These are phyloP conservation scores for Chauna torquata DNA, from an alignment of 2,113 vertebrate species.

Conservation along the genomic window DNA sequence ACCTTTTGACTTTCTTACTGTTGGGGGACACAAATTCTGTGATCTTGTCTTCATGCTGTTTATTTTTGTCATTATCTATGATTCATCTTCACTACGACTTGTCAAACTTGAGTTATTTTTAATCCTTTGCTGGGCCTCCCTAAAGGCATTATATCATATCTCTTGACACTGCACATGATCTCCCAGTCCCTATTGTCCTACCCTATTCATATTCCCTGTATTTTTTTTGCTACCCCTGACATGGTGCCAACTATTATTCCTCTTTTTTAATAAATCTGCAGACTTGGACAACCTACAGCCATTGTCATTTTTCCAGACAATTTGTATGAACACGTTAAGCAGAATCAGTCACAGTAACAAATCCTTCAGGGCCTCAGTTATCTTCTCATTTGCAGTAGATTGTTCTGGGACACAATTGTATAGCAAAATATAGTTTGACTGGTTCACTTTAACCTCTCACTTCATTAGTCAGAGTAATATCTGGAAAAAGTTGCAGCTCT, in stretches of 20 bases:
- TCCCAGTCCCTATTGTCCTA: slow-evolving; percentile 20
- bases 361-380: slow-evolving; percentile 1
- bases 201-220: not conserved
- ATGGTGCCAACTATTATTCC: not conserved
- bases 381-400: not conserved
- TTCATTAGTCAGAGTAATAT: not conserved
- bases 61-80: slow-evolving; percentile 50
- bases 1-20: not conserved
- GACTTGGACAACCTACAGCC: not conserved
- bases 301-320: not conserved
- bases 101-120: slow-evolving; percentile 57
- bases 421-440: not conserved
- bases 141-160: slow-evolving; percentile 34
- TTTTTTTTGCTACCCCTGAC: slow-evolving; percentile 28
- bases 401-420: slow-evolving; percentile 15
- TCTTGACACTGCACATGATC: slow-evolving; percentile 39
- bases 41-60: slow-evolving; percentile 18
- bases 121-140: slow-evolving; percentile 38
- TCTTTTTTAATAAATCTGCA: slow-evolving; percentile 14
- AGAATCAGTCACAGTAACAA: not conserved
- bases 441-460: slow-evolving; percentile 26
- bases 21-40: slow-evolving; percentile 13
- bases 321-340: not conserved
- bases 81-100: slow-evolving; percentile 41
- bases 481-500: not conserved